Base-by-base conservation (phyloP, 2,797 vertebrate species). In the Lophius americanus region DNA sequence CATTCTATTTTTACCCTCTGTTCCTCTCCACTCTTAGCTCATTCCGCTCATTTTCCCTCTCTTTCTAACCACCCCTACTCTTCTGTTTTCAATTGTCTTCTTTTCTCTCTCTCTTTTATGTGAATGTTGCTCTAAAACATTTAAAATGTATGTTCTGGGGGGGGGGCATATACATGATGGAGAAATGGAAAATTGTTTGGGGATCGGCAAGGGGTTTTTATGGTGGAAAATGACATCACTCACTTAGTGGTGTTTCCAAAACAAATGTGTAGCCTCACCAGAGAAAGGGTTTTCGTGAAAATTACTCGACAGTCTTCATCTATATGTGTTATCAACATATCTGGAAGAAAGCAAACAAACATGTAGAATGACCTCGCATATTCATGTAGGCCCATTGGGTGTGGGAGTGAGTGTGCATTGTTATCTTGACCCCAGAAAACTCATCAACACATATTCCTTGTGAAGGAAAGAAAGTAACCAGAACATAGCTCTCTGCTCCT, bases 1-100 rank as follows among this genome's bases (percentile, higher is more conserved):
- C 61, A 13, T 71, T 89, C 91, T 92, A 92, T 92, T 92, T 92
- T 90, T 92, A 92, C 82, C 76, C 82, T 75, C 75, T 83, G 70
- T 79, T 86, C 76, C 82, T 88, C 82, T 87, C 69, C 78, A 75
- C 87, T 88, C 85, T 89, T 83, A 85, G 88, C 80, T 85, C 73
- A 83, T 91, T 88, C 88, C 89, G 90, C 89, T 85, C 87, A 85
- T 92, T 90, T 89, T 87, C 73, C 78, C 88, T 89, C 80, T 85
- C 83, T 90, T 90, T 91, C 81, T 76, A 85, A 88, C 83, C 85
- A 84, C 73, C 73, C 81, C 70, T 64, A 65, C 70, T 79, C 75
- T 83, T 77, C 54, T 78, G 64, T 75, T 82, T 86, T 73, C 75
- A 78, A 48, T 73, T 75, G 58, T 62, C 51, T 50, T 62, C 23